These are phyloP conservation scores for Chelmon rostratus DNA, from an alignment of 2,797 vertebrate genomes.

Conservation along the genomic window DNA sequence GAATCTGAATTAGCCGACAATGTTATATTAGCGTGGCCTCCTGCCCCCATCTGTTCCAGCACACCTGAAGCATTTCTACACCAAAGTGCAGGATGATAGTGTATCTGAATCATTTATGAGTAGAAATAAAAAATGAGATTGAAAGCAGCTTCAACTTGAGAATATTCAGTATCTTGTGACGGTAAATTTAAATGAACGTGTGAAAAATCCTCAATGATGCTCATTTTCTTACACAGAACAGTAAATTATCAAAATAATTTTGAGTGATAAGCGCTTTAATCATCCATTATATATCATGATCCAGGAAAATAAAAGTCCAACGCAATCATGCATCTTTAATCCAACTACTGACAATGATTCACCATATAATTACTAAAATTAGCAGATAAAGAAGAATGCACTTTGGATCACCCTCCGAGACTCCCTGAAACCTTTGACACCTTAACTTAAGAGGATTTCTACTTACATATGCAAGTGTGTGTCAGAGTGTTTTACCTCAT, in stretches of 20 bases:
- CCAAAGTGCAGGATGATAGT: neutral
- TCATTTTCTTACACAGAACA: neutral
- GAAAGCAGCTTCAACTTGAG: neutral
- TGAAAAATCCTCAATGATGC: neutral
- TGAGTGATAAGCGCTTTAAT: slow-evolving; percentile 1
- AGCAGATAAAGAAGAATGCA: neutral
- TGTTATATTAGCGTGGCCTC: neutral
- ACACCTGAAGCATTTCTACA: neutral
- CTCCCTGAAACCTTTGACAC: neutral
- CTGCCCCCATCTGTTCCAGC: neutral
- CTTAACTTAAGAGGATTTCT: neutral
- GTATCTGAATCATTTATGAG: slow-evolving; percentile 4
- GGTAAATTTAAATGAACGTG: neutral
- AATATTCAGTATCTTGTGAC: neutral
- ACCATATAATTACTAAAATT: neutral
- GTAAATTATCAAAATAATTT: neutral
- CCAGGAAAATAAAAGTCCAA: slow-evolving; percentile 4
- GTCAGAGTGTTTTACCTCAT: slow-evolving; percentile 88
- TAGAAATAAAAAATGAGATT: neutral
- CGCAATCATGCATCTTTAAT: neutral
- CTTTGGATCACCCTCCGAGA: neutral
- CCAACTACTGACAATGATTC: neutral
- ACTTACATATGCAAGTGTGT: slow-evolving; percentile 1
- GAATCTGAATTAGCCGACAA: slow-evolving; percentile 35
- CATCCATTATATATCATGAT: neutral